Evolutionary conservation across 2,888 invertebrate species (phyloP), one percentile per base, ranked within the genome.

Genomic region (Trypoxylon attenuatum): DNA sequence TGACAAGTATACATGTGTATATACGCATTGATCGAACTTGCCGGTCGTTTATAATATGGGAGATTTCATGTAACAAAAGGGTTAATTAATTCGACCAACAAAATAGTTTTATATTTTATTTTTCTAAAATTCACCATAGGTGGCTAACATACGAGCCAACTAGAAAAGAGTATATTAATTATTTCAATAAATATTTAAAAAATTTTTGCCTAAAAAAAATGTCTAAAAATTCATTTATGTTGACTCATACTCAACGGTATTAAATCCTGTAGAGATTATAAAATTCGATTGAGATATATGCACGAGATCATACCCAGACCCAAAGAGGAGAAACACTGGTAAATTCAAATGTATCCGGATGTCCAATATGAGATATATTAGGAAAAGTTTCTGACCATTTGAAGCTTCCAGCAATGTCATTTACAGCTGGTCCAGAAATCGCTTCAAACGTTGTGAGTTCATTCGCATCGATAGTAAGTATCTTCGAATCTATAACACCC

Each of bases 341-440:
- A 82, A 95, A 96, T 46, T 90, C 88, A 90, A 94, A 96, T 45
- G 89, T 84, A 74, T 95, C 93, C 0, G 95, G 94, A 6, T 94
- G 92, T 1, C 94, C 94, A 64, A 90, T 83, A n/a, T 94, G 95
- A 0, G 91, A 89, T 47, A 86, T 81, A 59, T 90, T 88, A 2
- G 88, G 89, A 78, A 92, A 93, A 66, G 89, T 91, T 50, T 89
- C 90, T 51, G 92, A 91, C 96, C 96, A 96, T 79, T 91, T 90
- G 86, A 95, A 96, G 0, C 94, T 91, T 74, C 56, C 88, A 83
- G 6, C 73, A 41, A 52, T 62, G 39, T 10, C 54, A 21, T 25
- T 21, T 0, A 18, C 29, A 3, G 74, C 68, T 1, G 88, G 88
- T n/a, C 88, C 88, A 1, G 87, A 85, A 50, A 71, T 81, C 0